A percentile compares a stretch with the other conserved stretches of the same genome.
These are phyloP conservation scores for Tipula helvola DNA, from an alignment of 2,888 invertebrate species.

Conservation along the genomic window DNA sequence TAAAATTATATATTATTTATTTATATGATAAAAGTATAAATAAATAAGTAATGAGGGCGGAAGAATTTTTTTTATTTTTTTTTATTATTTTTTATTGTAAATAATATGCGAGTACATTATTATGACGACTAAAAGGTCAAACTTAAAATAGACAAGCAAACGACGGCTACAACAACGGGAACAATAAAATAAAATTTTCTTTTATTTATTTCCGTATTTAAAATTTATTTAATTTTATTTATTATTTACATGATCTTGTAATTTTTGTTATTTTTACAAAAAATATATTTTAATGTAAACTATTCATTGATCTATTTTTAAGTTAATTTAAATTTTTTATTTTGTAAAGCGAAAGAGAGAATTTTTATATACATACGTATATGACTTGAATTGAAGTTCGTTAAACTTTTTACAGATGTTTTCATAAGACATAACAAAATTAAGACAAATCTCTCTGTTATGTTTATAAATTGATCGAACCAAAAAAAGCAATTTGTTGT, in stretches of 20 bases:
- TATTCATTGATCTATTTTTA: background rate
- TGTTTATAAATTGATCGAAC: background rate
- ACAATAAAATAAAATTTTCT: background rate
- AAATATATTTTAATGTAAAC: background rate
- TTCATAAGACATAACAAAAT: background rate
- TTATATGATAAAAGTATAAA: background rate
- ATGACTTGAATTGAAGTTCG: background rate
- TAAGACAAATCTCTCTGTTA: background rate
- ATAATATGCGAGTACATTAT: no score
- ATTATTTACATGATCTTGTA: constrained; percentile 4
- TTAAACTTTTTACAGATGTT: background rate
- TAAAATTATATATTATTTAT: background rate
- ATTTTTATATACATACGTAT: background rate
- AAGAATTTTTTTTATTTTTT: background rate
- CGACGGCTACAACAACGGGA: no score
- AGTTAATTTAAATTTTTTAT: background rate
- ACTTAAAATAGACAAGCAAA: background rate
- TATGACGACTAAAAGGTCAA: background rate
- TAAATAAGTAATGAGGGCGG: background rate
- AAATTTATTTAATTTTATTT: background rate
- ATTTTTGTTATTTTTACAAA: background rate
- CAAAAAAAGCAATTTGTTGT: background rate
- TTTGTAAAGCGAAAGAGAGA: background rate
- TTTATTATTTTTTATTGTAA: background rate
- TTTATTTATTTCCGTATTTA: background rate